Base-by-base conservation (phyloP, 1,140 invertebrate genomes). In the Drosophila tropicalis region DNA sequence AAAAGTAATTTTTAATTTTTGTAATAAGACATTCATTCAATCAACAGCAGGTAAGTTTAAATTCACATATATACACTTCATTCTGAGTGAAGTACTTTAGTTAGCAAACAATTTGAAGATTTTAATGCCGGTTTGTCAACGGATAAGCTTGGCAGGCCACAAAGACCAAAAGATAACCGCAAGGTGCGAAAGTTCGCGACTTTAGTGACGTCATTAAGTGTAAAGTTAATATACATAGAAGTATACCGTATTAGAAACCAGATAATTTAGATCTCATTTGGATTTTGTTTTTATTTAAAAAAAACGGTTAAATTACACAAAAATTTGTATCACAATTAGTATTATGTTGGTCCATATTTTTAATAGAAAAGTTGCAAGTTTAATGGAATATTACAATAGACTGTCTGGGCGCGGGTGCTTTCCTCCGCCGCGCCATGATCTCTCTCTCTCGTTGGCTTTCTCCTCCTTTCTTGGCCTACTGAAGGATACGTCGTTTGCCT, bases 311-410 rank as follows among this genome's bases (percentile, higher is more conserved):
- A 89, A 90, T 89, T 89, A 89, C 85, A 89, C 89, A 89, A 87
- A 87, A 85, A 85, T 73, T 65, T 81, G 41, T 89, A 89, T 89
- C 84, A 89, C 84, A 89, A 89, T 89, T 78, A 90, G 85, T 89
- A 89, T 89, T 89, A 84, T 89, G 75, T 84, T 82, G 68, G 58
- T 84, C 51, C 67, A 77, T 84, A 65, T 70, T 81, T 77, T 79
- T 74, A 68, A 73, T 74, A 80, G 63, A 77, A 78, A 75, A 72
- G 69, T 80, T 79, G 67, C 69, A 62, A 71, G 29, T 56, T 72
- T 54, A 70, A 67, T 72, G 47, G 69, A 51, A 81, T 84, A 65
- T 72, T 79, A 78, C 78, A 79, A 64, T 76, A 55, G 69, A 67
- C 78, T 19, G 36, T 15, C 15, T 51, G 22, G 15, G 6, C 32